Base-by-base conservation (phyloP, 2,113 vertebrate genomes). In the Siphamia tubifer region DNA sequence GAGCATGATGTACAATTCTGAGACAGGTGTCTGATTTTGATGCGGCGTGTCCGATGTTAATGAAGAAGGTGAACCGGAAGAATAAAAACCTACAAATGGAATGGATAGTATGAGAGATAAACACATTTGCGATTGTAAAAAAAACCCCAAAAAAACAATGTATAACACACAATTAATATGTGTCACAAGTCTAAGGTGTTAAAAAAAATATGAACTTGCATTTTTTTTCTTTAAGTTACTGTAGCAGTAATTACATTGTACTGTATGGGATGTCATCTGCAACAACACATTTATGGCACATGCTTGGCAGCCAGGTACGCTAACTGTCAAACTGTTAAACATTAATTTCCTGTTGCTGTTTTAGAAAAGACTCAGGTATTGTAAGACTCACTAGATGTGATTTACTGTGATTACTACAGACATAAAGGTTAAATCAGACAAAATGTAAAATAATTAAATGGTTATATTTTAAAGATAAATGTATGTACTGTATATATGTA, bases 341-440 rank as follows among this genome's bases (percentile, higher is more conserved):
- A 73, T 56, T 81, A 15, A 64, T 64, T 76, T 80, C 63, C 52
- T 68, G 60, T 19, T 55, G 1, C 16, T 38, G 49, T 6, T 45
- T 58, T 60, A 2, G 1, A 11, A 5, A 24, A 40, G 9, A 9
- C 40, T 31, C 21, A 20, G 24, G 36, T 35, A n/a, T n/a, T n/a
- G n/a, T n/a, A n/a, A n/a, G 42, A 17, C 21, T 19, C 8, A 1
- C 25, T 28, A 28, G 25, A 21, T 56, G 15, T 69, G 3, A 67
- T 27, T 24, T 56, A 9, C 17, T 48, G 36, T 8, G 3, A 32
- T 63, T 24, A 27, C 38, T 16, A 25, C 28, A 15, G 10, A 20
- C 6, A 42, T 39, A 60, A 58, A 55, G 8, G n/a, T n/a, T n/a
- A n/a, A n/a, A n/a, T n/a, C n/a, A 15, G 31, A 13, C 4, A 16